Evolutionary conservation across 2,113 vertebrate genomes (phyloP).

Genomic region (Sphaerodactylus townsendi): DNA sequence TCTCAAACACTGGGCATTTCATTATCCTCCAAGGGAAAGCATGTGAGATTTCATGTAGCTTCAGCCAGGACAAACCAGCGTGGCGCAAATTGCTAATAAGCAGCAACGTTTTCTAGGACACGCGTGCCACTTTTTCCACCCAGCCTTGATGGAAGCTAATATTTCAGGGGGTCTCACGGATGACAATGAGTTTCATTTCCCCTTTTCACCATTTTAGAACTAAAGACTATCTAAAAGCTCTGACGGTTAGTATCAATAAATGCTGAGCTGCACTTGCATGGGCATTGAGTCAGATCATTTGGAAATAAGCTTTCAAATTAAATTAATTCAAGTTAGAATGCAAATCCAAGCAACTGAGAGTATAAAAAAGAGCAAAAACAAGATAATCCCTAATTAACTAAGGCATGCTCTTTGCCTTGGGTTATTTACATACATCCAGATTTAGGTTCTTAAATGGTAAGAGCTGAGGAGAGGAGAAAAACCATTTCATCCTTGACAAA

Average conservation of each 20-base stretch:
- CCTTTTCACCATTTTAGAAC: background rate
- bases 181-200: background rate
- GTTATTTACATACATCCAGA: conserved; percentile 4
- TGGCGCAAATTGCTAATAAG: background rate
- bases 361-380: background rate
- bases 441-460: conserved; percentile 10
- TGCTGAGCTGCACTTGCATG: background rate
- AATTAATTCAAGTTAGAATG: background rate
- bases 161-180: background rate
- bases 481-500: background rate
- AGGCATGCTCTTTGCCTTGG: background rate
- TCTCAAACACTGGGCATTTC: background rate
- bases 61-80: background rate
- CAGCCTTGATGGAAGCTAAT: background rate
- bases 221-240: background rate
- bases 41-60: background rate
- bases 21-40: background rate
- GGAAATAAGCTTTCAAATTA: background rate
- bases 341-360: background rate
- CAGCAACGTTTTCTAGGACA: background rate
- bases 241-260: background rate
- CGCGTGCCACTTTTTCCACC: background rate
- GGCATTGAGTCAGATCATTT: background rate
- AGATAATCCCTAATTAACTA: background rate
- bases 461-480: background rate